Conservation (phyloP, 2,888 invertebrate genomes). For the Amblyjoppa proteus region DNA sequence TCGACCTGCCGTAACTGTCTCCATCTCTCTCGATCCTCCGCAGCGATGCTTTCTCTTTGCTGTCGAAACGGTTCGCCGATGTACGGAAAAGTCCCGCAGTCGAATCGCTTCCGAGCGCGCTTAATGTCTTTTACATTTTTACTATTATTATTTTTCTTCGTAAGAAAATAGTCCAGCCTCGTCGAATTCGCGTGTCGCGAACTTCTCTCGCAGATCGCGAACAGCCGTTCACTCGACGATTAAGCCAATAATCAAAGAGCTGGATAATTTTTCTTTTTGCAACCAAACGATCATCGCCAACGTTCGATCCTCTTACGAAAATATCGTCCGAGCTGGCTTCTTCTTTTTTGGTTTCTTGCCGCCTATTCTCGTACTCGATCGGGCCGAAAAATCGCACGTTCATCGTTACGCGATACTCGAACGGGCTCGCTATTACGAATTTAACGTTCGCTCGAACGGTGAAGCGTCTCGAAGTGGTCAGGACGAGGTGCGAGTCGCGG, state of each 20-base stretch:
- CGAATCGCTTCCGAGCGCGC: no score
- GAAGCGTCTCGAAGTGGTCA: conserved; percentile 53
- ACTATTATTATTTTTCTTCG: not conserved
- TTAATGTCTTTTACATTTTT: no score
- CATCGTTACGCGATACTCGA: not conserved
- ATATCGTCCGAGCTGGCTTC: not conserved
- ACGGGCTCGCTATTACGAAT: not conserved
- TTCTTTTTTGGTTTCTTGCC: not conserved
- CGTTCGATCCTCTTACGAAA: not conserved
- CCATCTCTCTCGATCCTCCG: no score
- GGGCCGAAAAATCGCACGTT: not conserved
- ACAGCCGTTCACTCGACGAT: not conserved
- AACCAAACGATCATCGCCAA: not conserved
- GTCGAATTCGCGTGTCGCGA: not conserved
- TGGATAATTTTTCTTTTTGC: not conserved
- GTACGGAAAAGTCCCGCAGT: no score
- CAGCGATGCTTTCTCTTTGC: no score
- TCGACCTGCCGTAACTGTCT: no score
- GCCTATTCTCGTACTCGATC: not conserved
- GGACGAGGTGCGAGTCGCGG: conserved; percentile 65
- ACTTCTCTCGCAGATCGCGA: not conserved
- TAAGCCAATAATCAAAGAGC: not conserved
- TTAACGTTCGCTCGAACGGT: not conserved
- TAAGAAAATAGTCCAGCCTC: not conserved
- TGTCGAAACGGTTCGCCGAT: no score